These are phyloP conservation scores for Phrynocephalus versicolor DNA, from an alignment of 2,113 vertebrate species.

Conservation along the genomic window DNA sequence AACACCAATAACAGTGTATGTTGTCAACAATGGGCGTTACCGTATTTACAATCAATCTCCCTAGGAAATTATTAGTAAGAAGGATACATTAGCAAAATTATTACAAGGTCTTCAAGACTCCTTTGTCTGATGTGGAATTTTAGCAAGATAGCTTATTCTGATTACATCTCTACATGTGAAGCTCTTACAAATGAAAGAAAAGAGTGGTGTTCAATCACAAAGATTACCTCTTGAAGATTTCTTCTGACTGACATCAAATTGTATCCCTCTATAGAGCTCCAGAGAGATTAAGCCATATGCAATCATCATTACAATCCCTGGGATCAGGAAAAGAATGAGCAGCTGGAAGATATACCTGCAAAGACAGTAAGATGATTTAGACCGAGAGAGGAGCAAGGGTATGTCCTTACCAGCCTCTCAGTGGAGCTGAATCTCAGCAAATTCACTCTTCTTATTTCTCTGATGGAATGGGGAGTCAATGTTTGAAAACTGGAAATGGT, in stretches of 20 bases:
- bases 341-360: slow-evolving; percentile 91
- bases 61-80: neutral
- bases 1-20: neutral
- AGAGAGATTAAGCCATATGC: slow-evolving; percentile 94
- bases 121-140: neutral
- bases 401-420: neutral
- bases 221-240: slow-evolving; percentile 85
- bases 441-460: neutral
- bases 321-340: slow-evolving; percentile 91
- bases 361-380: slow-evolving; percentile 39
- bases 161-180: neutral
- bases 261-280: slow-evolving; percentile 94
- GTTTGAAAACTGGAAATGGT: neutral
- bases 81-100: neutral
- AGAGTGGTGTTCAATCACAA: neutral
- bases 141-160: neutral
- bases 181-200: neutral
- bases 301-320: slow-evolving; percentile 92
- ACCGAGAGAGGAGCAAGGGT: neutral
- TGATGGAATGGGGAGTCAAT: too few species aligned
- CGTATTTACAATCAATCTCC: neutral
- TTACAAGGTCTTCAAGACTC: neutral
- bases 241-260: slow-evolving; percentile 85
- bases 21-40: neutral
- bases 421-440: neutral